Percentiles rank a stretch among this genome's conserved stretches.
phyloP scores from a whole-genome alignment of 2,797 vertebrate genomes.

The Spinus pinus region DNA sequence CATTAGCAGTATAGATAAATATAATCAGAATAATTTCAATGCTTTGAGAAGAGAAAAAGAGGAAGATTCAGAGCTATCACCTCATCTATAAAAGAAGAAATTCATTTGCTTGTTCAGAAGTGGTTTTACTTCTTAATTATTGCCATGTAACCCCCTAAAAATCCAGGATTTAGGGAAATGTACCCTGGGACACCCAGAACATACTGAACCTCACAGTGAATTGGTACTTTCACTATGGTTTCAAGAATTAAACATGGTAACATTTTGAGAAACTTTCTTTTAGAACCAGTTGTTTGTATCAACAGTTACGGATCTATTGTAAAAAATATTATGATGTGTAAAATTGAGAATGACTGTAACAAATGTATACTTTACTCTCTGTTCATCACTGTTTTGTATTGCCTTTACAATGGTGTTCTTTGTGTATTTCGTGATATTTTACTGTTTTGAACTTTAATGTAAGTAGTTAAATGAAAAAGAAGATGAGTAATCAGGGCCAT shows the following conservation, averaged over 20 bases:
- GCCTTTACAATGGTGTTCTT: background rate
- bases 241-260: background rate
- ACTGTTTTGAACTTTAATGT: background rate
- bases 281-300: background rate
- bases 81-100: background rate
- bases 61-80: background rate
- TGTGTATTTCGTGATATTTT: background rate
- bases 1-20: conserved; percentile 35
- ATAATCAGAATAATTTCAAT: conserved; percentile 36
- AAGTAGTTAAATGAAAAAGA: background rate
- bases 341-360: background rate
- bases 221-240: background rate
- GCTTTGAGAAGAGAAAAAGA: conserved; percentile 14
- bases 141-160: background rate
- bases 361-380: background rate
- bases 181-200: background rate
- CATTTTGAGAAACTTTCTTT: background rate
- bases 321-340: background rate
- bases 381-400: background rate
- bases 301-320: background rate
- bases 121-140: background rate
- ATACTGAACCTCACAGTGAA: background rate
- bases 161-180: background rate
- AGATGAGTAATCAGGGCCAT: background rate
- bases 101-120: background rate